Percentiles rank a stretch among this genome's conserved stretches.
Evolutionary conservation across 2,113 vertebrate genomes (phyloP).

Genomic region (Varanus salvator): DNA sequence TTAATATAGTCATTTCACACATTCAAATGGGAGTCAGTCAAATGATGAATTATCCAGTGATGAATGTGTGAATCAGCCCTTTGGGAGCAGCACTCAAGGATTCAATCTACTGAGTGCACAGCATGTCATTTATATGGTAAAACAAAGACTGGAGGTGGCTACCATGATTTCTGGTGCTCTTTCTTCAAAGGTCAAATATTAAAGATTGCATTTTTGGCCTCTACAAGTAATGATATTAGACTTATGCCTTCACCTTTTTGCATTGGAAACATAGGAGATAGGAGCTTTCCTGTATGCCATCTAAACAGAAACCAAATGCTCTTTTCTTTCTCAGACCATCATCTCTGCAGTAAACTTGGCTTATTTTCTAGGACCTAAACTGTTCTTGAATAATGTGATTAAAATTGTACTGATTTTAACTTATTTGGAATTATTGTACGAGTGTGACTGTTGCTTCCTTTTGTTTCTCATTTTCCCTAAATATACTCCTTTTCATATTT

Average conservation of each 20-base stretch:
- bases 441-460: no score
- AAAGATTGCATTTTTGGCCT: neutral
- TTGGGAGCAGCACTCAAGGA: neutral
- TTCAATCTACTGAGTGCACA: neutral
- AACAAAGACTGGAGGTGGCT: neutral
- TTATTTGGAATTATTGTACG: no score
- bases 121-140: neutral
- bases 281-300: no score
- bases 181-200: neutral
- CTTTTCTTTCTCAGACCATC: no score
- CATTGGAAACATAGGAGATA: neutral
- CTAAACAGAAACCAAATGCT: no score
- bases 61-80: conserved; percentile 1
- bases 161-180: neutral
- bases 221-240: neutral
- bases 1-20: neutral
- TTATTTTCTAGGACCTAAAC: no score
- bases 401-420: no score
- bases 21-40: neutral
- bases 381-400: no score
- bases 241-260: neutral
- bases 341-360: no score
- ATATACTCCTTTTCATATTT: no score
- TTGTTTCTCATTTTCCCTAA: no score
- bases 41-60: neutral